A percentile compares a stretch with the other conserved stretches of the same genome.
Evolutionary conservation across 2,113 vertebrate species (phyloP).

Genomic region (Caranx ignobilis): DNA sequence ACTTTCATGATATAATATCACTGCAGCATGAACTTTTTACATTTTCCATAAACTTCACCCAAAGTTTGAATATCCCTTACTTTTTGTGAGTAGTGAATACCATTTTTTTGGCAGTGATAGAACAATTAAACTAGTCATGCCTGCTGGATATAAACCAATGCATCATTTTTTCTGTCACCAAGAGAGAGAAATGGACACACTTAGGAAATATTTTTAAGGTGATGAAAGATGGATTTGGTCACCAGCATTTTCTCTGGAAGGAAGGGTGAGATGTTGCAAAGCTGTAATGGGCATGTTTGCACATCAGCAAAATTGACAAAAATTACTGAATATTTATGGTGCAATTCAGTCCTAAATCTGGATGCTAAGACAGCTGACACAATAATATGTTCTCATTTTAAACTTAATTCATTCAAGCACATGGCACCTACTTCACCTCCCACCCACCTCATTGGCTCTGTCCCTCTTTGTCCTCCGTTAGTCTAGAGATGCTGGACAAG

Average conservation of each 20-base stretch:
- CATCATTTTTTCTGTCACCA: too few species aligned
- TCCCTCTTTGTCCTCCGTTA: conserved; percentile 64
- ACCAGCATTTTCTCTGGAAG: background rate
- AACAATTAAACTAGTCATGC: too few species aligned
- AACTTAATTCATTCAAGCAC: background rate
- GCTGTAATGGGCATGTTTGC: background rate
- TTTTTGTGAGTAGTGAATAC: too few species aligned
- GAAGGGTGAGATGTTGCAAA: background rate
- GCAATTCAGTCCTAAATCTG: background rate
- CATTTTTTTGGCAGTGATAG: too few species aligned
- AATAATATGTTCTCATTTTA: background rate
- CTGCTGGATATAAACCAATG: too few species aligned
- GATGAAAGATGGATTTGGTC: too few species aligned
- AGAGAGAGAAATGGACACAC: too few species aligned
- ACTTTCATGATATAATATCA: too few species aligned
- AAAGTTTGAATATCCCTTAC: too few species aligned
- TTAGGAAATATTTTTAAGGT: too few species aligned
- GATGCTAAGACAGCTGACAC: background rate
- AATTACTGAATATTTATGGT: background rate
- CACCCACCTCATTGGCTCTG: background rate
- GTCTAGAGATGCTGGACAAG: conserved; percentile 98
- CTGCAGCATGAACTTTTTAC: too few species aligned
- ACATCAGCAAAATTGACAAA: background rate
- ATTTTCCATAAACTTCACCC: too few species aligned
- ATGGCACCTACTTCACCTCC: background rate